Percentiles rank a stretch among this genome's conserved stretches.
These are phyloP conservation scores for Otis tarda DNA, from an alignment of 2,113 vertebrate genomes.

Conservation along the genomic window DNA sequence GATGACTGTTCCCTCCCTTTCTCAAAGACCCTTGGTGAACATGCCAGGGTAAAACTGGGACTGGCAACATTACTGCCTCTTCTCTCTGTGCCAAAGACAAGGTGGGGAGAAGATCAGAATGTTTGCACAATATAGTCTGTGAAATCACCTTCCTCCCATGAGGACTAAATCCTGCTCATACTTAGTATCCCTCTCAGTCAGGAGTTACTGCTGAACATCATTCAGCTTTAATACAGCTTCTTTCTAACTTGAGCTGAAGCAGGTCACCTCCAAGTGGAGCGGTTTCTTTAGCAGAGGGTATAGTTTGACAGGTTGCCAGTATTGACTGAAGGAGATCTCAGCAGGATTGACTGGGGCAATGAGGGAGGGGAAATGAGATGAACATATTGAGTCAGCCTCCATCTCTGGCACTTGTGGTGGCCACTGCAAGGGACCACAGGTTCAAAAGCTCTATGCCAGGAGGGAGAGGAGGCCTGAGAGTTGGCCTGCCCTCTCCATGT, in stretches of 20 bases:
- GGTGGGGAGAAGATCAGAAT: not conserved
- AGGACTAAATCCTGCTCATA: not conserved
- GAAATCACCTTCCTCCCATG: not conserved
- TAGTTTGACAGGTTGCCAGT: not conserved
- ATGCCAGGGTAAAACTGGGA: not conserved
- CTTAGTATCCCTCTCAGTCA: not conserved
- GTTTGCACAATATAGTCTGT: not conserved
- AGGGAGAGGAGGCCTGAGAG: not conserved
- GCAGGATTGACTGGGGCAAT: not conserved
- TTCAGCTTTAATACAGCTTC: not conserved
- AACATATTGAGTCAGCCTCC: not conserved
- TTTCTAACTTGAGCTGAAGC: not conserved
- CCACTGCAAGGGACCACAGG: fast-evolving
- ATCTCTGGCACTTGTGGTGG: not conserved
- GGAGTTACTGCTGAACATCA: not conserved
- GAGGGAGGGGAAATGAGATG: not conserved
- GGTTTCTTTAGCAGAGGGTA: not conserved
- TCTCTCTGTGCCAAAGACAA: not conserved
- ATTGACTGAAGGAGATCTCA: not conserved
- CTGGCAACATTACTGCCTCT: not conserved
- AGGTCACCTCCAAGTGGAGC: not conserved
- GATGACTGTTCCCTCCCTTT: not conserved
- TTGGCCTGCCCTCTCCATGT: fast-evolving
- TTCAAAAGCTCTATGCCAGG: fast-evolving
- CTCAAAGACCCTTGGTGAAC: not conserved